Evolutionary conservation across 1,140 invertebrate genomes (phyloP), one percentile per base, ranked within the genome.

Genomic region (Temnothorax nylanderi): DNA sequence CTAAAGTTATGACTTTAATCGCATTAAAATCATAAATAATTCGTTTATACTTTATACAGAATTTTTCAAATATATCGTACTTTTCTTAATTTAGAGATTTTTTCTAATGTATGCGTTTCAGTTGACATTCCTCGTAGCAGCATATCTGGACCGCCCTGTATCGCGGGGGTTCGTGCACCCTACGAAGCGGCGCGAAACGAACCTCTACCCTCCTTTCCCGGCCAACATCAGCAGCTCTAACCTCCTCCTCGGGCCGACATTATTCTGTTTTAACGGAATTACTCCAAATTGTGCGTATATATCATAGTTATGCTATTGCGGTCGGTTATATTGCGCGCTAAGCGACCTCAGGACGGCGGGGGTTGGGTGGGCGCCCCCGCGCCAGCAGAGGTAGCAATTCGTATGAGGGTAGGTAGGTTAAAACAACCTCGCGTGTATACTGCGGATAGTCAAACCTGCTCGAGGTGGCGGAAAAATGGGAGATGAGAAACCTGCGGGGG

Each of bases 251-350:
- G 64, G 11, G 34, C 78, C 78, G 56, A 71, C 87, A 88, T 88
- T 86, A 90, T 86, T 90, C 77, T 88, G 65, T 72, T 93, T 92
- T 92, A 93, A 91, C 88, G 87, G 64, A 93, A 93, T 93, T 93
- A 92, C 92, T 92, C 88, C 85, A 93, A 92, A 93, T 92, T 93
- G 91, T 90, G 74, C 65, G 84, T 72, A 92, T 93, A 92, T 90
- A 93, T 93, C 92, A 93, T 91, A 87, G 88, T 92, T 93, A 93
- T 93, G 89, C 82, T 89, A 91, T 91, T 92, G 89, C 87, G 87
- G 88, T 75, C 18, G 87, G 89, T 87, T 91, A 91, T 92, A 92
- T 91, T 91, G 88, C 92, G 88, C 85, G 84, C 85, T 87, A 85
- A 87, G 86, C 86, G 86, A 87, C 86, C 81, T 65, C 56, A 34